phyloP scores from a whole-genome alignment of 2,113 vertebrate genomes.

The Eira barbara region DNA sequence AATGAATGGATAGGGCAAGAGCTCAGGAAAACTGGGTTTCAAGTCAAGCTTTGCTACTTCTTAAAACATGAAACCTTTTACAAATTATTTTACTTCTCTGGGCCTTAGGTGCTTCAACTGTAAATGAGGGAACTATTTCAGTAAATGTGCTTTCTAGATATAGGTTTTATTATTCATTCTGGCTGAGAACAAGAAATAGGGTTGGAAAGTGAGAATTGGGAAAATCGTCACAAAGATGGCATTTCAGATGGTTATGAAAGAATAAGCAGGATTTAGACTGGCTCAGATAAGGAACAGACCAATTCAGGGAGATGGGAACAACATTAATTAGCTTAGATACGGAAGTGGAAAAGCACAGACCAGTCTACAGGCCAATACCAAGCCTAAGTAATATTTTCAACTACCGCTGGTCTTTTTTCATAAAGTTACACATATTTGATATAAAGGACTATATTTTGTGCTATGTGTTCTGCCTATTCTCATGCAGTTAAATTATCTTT shows the following conservation, averaged over 20 bases:
- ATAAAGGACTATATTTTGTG: neutral
- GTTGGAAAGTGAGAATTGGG: neutral
- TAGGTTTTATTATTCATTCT: neutral
- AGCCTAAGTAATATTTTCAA: neutral
- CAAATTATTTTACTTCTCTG: neutral
- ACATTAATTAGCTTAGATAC: neutral
- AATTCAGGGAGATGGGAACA: neutral
- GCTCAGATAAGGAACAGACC: neutral
- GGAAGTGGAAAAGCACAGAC: neutral
- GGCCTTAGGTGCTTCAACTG: neutral
- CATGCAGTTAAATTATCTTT: neutral
- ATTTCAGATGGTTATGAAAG: neutral
- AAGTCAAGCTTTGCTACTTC: neutral
- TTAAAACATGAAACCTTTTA: neutral
- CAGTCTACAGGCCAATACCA: neutral
- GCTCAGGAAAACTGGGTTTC: neutral
- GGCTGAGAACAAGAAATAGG: neutral
- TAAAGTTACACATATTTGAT: neutral
- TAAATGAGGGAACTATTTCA: neutral
- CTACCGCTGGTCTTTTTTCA: neutral
- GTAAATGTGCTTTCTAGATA: neutral
- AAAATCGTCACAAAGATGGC: neutral
- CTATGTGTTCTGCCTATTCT: neutral
- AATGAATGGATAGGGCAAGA: neutral
- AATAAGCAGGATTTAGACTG: neutral